Conservation (phyloP, 2,113 vertebrate genomes). For the Ctenomys sociabilis region DNA sequence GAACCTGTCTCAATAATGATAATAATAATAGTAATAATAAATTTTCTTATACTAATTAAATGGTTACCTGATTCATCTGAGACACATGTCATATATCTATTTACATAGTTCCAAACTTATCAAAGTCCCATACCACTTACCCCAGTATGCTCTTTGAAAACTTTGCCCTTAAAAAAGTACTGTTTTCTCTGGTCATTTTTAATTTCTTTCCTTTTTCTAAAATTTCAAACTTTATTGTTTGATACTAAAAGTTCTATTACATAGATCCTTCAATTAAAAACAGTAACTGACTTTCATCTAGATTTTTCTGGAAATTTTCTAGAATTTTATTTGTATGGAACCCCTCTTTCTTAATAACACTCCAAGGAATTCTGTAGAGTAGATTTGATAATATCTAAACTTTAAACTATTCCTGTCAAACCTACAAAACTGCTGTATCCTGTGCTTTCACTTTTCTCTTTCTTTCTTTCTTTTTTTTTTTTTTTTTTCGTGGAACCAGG, state of each 20-base stretch:
- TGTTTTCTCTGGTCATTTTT: neutral
- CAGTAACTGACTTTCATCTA: neutral
- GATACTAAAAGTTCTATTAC: neutral
- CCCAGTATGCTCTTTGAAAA: neutral
- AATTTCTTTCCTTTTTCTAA: neutral
- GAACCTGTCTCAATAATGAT: neutral
- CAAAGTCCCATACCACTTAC: neutral
- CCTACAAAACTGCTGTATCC: neutral
- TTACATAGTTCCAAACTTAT: neutral
- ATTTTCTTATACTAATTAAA: neutral
- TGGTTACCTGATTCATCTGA: constrained; percentile 14
- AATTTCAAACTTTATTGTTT: neutral
- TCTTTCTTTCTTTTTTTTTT: no score
- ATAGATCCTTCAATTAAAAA: neutral
- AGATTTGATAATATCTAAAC: neutral
- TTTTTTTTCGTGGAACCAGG: no score
- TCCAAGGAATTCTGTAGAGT: neutral
- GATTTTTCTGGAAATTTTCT: neutral
- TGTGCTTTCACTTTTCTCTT: neutral
- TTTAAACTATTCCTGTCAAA: neutral
- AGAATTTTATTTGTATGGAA: neutral
- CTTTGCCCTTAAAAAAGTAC: constrained; percentile 6
- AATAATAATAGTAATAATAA: no score
- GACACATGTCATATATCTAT: neutral
- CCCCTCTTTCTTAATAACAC: neutral